These are phyloP conservation scores for Tragulus kanchil DNA, from an alignment of 2,113 vertebrate species.

Conservation along the genomic window DNA sequence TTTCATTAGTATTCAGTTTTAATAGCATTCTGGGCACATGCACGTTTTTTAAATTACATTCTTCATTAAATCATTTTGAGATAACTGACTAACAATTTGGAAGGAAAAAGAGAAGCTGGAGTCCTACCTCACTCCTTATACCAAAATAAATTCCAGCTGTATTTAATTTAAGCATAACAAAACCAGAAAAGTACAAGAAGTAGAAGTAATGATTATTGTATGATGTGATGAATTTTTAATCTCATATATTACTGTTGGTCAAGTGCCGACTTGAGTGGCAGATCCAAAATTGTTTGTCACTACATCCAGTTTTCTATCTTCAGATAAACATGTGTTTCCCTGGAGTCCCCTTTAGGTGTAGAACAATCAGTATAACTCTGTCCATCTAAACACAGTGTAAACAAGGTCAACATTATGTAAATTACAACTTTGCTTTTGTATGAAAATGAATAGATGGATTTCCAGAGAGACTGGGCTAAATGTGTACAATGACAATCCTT, in stretches of 20 bases:
- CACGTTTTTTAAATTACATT: constrained; percentile 49
- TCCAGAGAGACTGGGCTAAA: constrained; percentile 67
- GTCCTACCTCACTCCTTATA: neutral
- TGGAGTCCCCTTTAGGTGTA: neutral
- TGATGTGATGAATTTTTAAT: neutral
- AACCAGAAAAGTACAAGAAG: constrained; percentile 17
- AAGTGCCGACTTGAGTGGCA: neutral
- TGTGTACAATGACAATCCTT: constrained; percentile 72
- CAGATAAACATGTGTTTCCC: constrained; percentile 2
- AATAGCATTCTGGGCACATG: neutral
- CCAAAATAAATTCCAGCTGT: constrained; percentile 47
- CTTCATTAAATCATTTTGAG: constrained; percentile 27
- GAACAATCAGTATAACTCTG: neutral
- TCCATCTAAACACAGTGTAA: neutral
- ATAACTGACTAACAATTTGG: constrained; percentile 56
- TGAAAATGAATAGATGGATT: too few relatives aligned
- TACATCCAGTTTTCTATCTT: constrained; percentile 15
- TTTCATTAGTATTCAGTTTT: constrained; percentile 56
- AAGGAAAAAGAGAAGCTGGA: constrained; percentile 27
- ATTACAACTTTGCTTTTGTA: too few relatives aligned
- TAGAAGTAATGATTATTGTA: constrained; percentile 52
- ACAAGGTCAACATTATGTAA: neutral
- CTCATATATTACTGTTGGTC: neutral
- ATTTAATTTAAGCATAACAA: constrained; percentile 52
- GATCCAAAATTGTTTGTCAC: neutral